phyloP scores from a whole-genome alignment of 92 coral and sea anemone genomes.

The Bergia sp. region DNA sequence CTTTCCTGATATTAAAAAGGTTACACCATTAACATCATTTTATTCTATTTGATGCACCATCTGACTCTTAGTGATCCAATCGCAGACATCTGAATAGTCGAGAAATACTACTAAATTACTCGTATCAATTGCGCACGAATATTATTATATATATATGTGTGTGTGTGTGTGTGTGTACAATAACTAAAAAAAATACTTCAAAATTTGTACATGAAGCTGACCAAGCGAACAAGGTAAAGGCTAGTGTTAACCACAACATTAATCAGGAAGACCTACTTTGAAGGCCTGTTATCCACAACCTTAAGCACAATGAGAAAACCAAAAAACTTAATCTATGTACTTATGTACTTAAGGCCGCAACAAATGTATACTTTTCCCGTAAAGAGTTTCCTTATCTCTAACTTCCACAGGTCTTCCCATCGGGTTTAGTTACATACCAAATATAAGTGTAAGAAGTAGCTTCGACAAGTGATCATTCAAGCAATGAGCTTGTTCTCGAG shows the following conservation, averaged over 20 bases:
- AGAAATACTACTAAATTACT: too few species aligned
- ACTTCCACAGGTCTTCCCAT: neutral
- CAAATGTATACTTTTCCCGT: neutral
- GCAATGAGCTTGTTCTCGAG: neutral
- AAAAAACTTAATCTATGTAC: neutral
- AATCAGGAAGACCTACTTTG: neutral
- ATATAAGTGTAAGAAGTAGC: too few species aligned
- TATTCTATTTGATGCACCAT: too few species aligned
- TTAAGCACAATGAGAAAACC: neutral
- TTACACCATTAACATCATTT: too few species aligned
- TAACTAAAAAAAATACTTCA: neutral
- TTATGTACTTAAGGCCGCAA: neutral
- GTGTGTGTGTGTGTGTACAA: neutral
- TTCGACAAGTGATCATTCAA: neutral
- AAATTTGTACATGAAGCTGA: neutral
- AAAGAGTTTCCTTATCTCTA: neutral
- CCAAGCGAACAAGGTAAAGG: neutral
- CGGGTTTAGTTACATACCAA: neutral
- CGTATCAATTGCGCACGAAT: too few species aligned
- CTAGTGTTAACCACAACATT: neutral
- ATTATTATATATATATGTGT: too few species aligned
- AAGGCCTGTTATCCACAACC: neutral
- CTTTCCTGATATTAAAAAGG: conserved; percentile 16
- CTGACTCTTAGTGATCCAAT: neutral
- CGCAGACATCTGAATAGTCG: neutral